Evolutionary conservation across 2,888 invertebrate genomes (phyloP), one percentile per base, ranked within the genome.

Genomic region (Drosophila colorata): DNA sequence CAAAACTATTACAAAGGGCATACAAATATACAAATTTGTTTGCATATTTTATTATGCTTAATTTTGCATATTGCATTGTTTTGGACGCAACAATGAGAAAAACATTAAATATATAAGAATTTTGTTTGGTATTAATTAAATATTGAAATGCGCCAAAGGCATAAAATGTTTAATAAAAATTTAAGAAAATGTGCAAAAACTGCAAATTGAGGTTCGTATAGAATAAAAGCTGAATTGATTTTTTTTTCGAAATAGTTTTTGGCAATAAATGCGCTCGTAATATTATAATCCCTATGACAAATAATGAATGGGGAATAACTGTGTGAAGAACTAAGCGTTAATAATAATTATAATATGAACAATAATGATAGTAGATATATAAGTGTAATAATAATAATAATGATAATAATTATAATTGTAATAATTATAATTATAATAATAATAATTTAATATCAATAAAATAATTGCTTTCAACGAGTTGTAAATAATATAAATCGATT

Each of bases 101-200:
- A 35, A 40, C 25, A 47, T 20, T 35, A 13, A 25, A 37, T 23
- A 8, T 20, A 48, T 14, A 18, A 33, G 48, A 55, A 37, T 51
- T 51, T 33, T 41, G 43, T 52, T 28, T 51, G 16, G 23, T 55
- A 52, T 59, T 67, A 66, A 67, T 69, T 69, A 67, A 69, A 59
- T 52, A 37, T 23, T 25, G 40, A 37, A 66, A 57, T 58, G 14
- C 18, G 69, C 63, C 46, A 47, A 44, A 18, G 70, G 68, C 70
- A 53, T 38, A 46, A 14, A 63, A 82, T 67, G n/a, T 81, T 28
- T 59, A 68, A 69, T 64, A 68, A 60, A 72, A 77, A 58, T 28
- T 64, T 51, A 48, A 67, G 64, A 40, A 35, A 55, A 63, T 46
- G 38, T 46, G 18, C 69, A 71, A 37, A 56, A 46, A 20, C 23